Evolutionary conservation across 2,888 invertebrate genomes (phyloP).

Genomic region (Coelopa pilipes): DNA sequence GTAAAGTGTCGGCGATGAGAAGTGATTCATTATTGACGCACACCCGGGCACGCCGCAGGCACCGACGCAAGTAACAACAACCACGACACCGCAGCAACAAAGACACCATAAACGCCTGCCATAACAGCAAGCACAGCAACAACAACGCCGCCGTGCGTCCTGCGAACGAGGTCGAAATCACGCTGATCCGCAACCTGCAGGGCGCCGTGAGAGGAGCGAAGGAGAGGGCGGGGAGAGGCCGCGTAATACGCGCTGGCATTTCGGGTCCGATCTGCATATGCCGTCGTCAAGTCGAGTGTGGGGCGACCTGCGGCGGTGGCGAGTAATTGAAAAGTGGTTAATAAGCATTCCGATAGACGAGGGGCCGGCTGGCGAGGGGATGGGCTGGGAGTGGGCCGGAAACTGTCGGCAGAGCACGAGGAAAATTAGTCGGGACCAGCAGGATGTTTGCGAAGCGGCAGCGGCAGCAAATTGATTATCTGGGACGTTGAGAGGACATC

Average conservation of each 20-base stretch:
- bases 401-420: no score
- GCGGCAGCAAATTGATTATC: background rate
- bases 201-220: no score
- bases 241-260: slow-evolving; percentile 22
- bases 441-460: background rate
- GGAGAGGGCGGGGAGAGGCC: background rate
- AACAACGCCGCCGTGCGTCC: no score
- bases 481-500: background rate
- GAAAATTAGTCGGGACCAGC: no score
- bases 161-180: no score
- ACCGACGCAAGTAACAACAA: background rate
- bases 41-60: background rate
- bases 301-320: background rate
- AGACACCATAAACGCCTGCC: background rate
- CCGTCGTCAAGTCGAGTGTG: no score
- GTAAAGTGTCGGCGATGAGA: background rate
- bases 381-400: no score
- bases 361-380: background rate
- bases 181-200: no score
- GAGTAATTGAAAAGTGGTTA: slow-evolving; percentile 22
- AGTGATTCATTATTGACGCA: slow-evolving; percentile 11
- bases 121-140: background rate
- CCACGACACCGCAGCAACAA: background rate
- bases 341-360: background rate
- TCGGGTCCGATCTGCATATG: background rate